Evolutionary conservation across 2,888 invertebrate genomes (phyloP).

Genomic region (Scaeva pyrastri): DNA sequence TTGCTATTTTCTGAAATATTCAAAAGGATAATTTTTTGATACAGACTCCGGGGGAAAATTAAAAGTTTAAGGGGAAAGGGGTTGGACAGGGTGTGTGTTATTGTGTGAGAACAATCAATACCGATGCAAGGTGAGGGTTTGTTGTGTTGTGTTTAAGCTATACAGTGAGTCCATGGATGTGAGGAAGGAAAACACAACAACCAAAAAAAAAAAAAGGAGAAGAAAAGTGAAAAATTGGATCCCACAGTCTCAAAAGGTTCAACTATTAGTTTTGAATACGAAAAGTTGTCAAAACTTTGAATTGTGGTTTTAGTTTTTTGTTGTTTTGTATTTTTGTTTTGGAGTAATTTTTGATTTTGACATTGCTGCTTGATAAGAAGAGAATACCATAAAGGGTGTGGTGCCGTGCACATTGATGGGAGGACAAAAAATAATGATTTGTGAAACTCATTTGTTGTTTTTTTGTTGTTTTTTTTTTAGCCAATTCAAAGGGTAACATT

Average conservation of each 20-base stretch:
- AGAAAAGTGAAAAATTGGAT: slow-evolving; percentile 20
- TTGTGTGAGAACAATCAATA: slow-evolving; percentile 50
- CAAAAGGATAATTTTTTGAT: slow-evolving; percentile 48
- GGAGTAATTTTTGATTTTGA: slow-evolving; percentile 55
- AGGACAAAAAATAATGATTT: slow-evolving; percentile 28
- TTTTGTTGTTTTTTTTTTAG: background rate
- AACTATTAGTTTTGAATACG: slow-evolving; percentile 60
- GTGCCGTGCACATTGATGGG: background rate
- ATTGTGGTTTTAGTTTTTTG: slow-evolving; percentile 49
- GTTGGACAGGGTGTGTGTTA: too few species aligned
- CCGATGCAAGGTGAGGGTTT: slow-evolving; percentile 1
- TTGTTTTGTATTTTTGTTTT: slow-evolving; percentile 16
- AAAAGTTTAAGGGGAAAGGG: background rate
- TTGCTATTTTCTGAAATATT: slow-evolving; percentile 41
- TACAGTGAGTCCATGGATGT: background rate
- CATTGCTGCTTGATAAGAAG: slow-evolving; percentile 9
- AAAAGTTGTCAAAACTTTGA: slow-evolving; percentile 63
- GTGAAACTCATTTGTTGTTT: slow-evolving; percentile 19
- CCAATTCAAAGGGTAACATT: background rate
- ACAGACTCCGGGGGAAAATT: slow-evolving; percentile 41
- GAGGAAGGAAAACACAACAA: background rate
- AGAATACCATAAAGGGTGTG: background rate
- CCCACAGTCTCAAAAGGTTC: slow-evolving; percentile 31
- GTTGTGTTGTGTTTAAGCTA: background rate
- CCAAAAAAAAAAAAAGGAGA: background rate